Evolutionary conservation across 2,797 vertebrate species (phyloP).

Genomic region (Tamandua tetradactyla): DNA sequence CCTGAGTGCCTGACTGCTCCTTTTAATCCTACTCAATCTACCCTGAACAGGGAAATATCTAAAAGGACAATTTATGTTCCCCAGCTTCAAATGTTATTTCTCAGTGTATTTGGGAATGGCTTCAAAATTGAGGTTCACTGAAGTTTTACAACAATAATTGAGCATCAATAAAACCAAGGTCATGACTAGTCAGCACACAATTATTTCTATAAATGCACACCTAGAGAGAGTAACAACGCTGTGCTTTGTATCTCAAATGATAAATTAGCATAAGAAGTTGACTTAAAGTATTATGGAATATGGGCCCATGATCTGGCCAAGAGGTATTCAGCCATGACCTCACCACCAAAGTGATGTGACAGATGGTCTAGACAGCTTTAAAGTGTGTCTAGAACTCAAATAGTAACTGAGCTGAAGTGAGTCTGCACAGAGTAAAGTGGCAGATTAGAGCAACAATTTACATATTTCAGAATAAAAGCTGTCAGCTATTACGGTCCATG

Average conservation of each 20-base stretch:
- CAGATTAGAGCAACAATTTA: neutral
- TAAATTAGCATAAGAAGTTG: slow-evolving; percentile 50
- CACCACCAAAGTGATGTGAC: slow-evolving; percentile 33
- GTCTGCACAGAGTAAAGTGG: neutral
- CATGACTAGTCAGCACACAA: slow-evolving; percentile 64
- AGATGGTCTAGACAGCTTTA: slow-evolving; percentile 59
- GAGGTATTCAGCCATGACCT: slow-evolving; percentile 65
- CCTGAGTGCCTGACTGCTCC: slow-evolving; percentile 70
- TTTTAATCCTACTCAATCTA: slow-evolving; percentile 70
- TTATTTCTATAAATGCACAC: slow-evolving; percentile 73
- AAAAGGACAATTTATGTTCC: slow-evolving; percentile 73
- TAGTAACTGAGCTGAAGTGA: neutral
- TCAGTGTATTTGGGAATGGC: slow-evolving; percentile 66
- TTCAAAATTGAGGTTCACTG: slow-evolving; percentile 70
- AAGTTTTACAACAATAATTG: slow-evolving; percentile 77
- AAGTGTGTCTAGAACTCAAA: slow-evolving; percentile 42
- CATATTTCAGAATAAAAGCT: neutral
- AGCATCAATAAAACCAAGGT: slow-evolving; percentile 71
- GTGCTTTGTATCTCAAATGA: slow-evolving; percentile 65
- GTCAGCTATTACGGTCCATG: neutral
- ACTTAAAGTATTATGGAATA: slow-evolving; percentile 62
- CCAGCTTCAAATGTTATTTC: slow-evolving; percentile 60
- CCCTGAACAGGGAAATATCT: slow-evolving; percentile 38
- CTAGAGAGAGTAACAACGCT: slow-evolving; percentile 52
- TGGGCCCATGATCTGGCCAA: slow-evolving; percentile 33